A percentile compares a stretch with the other conserved stretches of the same genome.
Evolutionary conservation across 2,797 vertebrate species (phyloP).

Genomic region (Podarcis siculus): DNA sequence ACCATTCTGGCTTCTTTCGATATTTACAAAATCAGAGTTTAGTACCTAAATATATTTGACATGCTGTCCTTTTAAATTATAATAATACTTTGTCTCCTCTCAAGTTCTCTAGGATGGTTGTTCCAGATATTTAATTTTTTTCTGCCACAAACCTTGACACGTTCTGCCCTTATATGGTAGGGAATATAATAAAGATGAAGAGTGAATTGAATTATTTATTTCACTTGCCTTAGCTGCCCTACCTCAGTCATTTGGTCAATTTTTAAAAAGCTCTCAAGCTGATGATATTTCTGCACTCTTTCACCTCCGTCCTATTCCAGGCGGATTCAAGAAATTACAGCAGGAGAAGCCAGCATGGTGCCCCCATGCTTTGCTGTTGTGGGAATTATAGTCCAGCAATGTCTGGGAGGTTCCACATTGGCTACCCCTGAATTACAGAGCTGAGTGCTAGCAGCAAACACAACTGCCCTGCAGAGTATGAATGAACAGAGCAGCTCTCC

Average conservation of each 20-base stretch:
- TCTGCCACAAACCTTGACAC: neutral
- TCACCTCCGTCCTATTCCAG: neutral
- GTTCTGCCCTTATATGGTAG: neutral
- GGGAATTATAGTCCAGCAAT: too few species aligned
- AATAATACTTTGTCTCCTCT: neutral
- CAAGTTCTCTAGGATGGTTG: neutral
- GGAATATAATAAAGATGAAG: slow-evolving; percentile 7
- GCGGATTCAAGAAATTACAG: neutral
- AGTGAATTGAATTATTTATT: slow-evolving; percentile 1
- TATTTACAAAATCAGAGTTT: slow-evolving; percentile 23
- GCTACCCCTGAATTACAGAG: neutral
- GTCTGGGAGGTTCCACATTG: too few species aligned
- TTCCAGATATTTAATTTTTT: neutral
- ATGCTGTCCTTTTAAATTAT: neutral
- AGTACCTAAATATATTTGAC: neutral
- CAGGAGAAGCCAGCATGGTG: too few species aligned
- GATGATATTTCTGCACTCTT: neutral
- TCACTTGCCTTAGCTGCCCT: neutral
- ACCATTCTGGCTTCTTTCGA: neutral
- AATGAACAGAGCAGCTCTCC: neutral
- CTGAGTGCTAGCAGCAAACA: neutral
- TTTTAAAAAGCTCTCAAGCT: neutral
- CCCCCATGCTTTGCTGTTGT: too few species aligned
- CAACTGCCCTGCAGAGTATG: neutral
- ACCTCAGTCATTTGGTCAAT: neutral